Evolutionary conservation across 2,888 invertebrate genomes (phyloP).

Genomic region (Cecidostiba fungosa): DNA sequence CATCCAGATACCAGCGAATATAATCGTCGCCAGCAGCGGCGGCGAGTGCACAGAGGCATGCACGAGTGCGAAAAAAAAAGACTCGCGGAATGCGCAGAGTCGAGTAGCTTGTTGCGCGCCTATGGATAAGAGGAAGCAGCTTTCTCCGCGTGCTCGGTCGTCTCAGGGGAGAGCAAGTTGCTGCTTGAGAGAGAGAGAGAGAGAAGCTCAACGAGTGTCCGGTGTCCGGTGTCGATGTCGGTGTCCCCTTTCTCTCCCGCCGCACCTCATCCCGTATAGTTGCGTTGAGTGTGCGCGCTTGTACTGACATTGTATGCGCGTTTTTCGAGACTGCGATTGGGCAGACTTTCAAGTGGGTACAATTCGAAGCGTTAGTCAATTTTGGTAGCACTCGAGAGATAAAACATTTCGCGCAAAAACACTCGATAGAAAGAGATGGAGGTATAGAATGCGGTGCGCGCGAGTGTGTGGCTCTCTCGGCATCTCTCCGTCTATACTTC

Average conservation of each 20-base stretch:
- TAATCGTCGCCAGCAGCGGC: not conserved
- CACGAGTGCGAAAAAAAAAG: conserved; percentile 3
- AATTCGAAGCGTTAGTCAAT: not conserved
- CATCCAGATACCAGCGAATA: not conserved
- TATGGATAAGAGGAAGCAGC: conserved; percentile 10
- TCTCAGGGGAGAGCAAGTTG: not conserved
- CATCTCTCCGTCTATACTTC: conserved; percentile 43
- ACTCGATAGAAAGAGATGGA: conserved; percentile 29
- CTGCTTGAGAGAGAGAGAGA: not conserved
- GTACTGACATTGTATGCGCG: not conserved
- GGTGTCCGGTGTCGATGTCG: conserved; percentile 58
- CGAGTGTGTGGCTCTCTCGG: not conserved
- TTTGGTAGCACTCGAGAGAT: too few species aligned
- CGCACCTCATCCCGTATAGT: not conserved
- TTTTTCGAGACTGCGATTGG: not conserved
- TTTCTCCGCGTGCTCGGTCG: conserved; percentile 10
- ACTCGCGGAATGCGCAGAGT: conserved; percentile 1
- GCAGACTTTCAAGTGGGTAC: not conserved
- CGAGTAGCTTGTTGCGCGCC: conserved; percentile 11
- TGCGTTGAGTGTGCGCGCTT: not conserved
- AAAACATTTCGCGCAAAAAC: conserved; percentile 34
- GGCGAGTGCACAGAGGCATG: not conserved
- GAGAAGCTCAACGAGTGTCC: conserved; percentile 44
- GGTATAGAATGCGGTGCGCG: conserved; percentile 1
- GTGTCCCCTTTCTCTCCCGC: conserved; percentile 43